Percentiles rank a stretch among this genome's conserved stretches.
These are phyloP conservation scores for Heptranchias perlo DNA, from an alignment of 2,113 vertebrate species.

Conservation along the genomic window DNA sequence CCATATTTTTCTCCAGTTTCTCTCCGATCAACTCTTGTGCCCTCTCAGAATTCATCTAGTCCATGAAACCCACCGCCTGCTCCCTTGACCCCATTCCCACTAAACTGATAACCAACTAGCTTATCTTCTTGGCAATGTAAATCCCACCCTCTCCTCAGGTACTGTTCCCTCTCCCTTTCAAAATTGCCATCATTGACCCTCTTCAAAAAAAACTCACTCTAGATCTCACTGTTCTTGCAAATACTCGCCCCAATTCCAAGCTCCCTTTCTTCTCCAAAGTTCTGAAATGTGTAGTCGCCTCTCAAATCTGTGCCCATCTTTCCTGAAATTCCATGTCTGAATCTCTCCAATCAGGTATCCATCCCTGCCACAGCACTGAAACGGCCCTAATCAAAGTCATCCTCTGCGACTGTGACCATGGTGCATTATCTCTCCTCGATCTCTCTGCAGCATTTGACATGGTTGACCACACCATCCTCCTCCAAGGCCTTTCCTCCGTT, in stretches of 20 bases:
- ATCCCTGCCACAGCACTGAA: too few relatives aligned
- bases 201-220: not conserved
- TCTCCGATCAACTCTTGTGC: not conserved
- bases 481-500: not conserved
- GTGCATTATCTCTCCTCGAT: too few relatives aligned
- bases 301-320: not conserved
- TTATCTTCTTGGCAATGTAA: not conserved
- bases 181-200: not conserved
- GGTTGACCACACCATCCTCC: too few relatives aligned
- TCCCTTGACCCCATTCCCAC: not conserved
- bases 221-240: not conserved
- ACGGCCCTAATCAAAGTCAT: too few relatives aligned
- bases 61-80: not conserved
- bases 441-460: too few relatives aligned
- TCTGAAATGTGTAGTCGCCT: not conserved
- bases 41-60: too few relatives aligned
- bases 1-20: not conserved
- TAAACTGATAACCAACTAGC: not conserved
- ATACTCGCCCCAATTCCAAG: not conserved
- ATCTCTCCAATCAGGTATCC: not conserved
- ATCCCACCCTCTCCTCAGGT: not conserved
- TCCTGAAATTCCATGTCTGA: not conserved
- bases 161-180: not conserved
- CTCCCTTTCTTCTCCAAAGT: not conserved
- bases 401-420: too few relatives aligned